These are phyloP conservation scores for Tipula unca DNA, from an alignment of 2,888 invertebrate species.

Conservation along the genomic window DNA sequence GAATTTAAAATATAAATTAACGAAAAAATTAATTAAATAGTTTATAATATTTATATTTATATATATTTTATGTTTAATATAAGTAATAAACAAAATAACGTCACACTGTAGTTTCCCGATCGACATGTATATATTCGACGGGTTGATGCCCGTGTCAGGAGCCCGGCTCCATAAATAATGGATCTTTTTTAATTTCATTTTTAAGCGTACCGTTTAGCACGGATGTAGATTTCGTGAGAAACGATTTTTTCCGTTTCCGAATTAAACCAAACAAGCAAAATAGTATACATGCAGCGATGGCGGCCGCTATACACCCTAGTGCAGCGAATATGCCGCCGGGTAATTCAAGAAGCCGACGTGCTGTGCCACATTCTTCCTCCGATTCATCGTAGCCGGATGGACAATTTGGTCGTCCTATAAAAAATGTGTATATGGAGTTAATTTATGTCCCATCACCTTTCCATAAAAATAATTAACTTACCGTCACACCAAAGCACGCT, in stretches of 20 bases:
- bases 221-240: slow-evolving; percentile 31
- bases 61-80: not conserved
- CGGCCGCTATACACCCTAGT: slow-evolving; percentile 50
- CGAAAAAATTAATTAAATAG: not conserved
- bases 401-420: slow-evolving; percentile 47
- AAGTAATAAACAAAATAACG: slow-evolving; percentile 32
- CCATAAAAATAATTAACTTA: slow-evolving; percentile 34
- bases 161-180: slow-evolving; percentile 45
- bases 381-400: slow-evolving; percentile 63
- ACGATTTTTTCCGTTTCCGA: slow-evolving; percentile 46
- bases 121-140: slow-evolving; percentile 89
- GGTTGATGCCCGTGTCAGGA: slow-evolving; percentile 87
- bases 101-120: slow-evolving; percentile 89
- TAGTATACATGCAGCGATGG: slow-evolving; percentile 48
- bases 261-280: slow-evolving; percentile 52
- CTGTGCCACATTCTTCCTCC: slow-evolving; percentile 54
- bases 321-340: slow-evolving; percentile 48
- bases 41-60: not conserved
- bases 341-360: slow-evolving; percentile 46
- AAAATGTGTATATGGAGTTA: not conserved
- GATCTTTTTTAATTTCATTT: slow-evolving; percentile 50
- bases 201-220: slow-evolving; percentile 45
- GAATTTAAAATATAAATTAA: not conserved
- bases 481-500: slow-evolving; percentile 68
- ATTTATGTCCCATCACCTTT: not conserved